These are phyloP conservation scores for Melanostigma gelatinosum DNA, from an alignment of 2,113 vertebrate genomes.

Conservation along the genomic window DNA sequence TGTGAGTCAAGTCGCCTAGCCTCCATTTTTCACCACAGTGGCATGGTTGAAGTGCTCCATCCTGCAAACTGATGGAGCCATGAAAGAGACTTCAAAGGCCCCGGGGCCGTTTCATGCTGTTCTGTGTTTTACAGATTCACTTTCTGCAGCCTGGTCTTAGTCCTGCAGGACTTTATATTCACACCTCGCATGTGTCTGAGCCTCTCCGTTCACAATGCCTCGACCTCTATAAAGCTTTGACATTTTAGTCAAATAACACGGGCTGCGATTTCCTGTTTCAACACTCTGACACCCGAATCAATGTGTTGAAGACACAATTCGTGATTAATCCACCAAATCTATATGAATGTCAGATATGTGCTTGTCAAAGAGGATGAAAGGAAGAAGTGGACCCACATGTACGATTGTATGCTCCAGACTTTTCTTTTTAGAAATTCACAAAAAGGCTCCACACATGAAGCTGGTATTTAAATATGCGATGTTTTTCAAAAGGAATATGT, in stretches of 20 bases:
- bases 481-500: background rate
- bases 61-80: conserved; percentile 24
- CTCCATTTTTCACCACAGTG: conserved; percentile 6
- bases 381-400: background rate
- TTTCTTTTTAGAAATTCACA: background rate
- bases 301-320: conserved; percentile 58
- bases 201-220: conserved; percentile 38
- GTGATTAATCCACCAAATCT: conserved; percentile 41
- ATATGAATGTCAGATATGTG: conserved; percentile 2
- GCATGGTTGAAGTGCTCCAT: conserved; percentile 17
- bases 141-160: conserved; percentile 10
- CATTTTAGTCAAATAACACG: conserved; percentile 71
- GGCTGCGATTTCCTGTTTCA: conserved; percentile 56
- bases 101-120: conserved; percentile 19
- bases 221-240: conserved; percentile 71
- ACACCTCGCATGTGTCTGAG: conserved; percentile 3
- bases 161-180: conserved; percentile 54
- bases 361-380: background rate
- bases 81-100: conserved; percentile 42
- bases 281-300: conserved; percentile 55
- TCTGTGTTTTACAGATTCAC: conserved; percentile 43
- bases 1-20: background rate
- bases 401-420: background rate
- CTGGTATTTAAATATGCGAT: background rate
- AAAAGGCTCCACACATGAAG: background rate